phyloP scores from a whole-genome alignment of 2,888 invertebrate genomes.

The Sarcophaga variegata region DNA sequence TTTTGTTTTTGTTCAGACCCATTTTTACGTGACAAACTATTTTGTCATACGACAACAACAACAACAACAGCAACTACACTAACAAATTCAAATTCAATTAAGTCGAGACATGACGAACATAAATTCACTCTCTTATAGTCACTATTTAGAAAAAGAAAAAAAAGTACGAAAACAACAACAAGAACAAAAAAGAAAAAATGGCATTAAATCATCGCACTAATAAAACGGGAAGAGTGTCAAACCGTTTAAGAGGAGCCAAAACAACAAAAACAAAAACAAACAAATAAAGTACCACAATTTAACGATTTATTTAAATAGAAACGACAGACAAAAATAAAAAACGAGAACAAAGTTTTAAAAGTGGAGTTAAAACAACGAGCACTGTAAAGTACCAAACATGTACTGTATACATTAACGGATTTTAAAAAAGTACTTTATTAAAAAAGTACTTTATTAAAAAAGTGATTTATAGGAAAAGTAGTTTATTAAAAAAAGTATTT shows the following conservation, averaged over 20 bases:
- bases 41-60: slow-evolving; percentile 46
- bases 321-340: slow-evolving; percentile 15
- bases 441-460: too few relatives aligned
- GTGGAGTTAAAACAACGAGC: slow-evolving; percentile 13
- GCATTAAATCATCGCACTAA: slow-evolving; percentile 55
- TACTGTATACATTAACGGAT: not conserved
- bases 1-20: slow-evolving; percentile 14
- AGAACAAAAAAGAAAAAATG: not conserved
- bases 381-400: too few relatives aligned
- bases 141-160: not conserved
- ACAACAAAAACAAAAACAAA: too few relatives aligned
- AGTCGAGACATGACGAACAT: slow-evolving; percentile 33
- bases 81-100: slow-evolving; percentile 54
- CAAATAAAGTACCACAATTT: slow-evolving; percentile 29
- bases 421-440: not conserved
- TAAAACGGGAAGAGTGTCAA: not conserved
- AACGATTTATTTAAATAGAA: slow-evolving; percentile 46
- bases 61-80: not conserved
- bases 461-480: too few relatives aligned
- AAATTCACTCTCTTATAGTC: not conserved
- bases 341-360: not conserved
- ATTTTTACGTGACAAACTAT: slow-evolving; percentile 49
- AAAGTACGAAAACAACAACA: too few relatives aligned
- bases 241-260: too few relatives aligned
- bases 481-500: too few relatives aligned